These are phyloP conservation scores for Anableps anableps DNA, from an alignment of 2,797 vertebrate species.

Conservation along the genomic window DNA sequence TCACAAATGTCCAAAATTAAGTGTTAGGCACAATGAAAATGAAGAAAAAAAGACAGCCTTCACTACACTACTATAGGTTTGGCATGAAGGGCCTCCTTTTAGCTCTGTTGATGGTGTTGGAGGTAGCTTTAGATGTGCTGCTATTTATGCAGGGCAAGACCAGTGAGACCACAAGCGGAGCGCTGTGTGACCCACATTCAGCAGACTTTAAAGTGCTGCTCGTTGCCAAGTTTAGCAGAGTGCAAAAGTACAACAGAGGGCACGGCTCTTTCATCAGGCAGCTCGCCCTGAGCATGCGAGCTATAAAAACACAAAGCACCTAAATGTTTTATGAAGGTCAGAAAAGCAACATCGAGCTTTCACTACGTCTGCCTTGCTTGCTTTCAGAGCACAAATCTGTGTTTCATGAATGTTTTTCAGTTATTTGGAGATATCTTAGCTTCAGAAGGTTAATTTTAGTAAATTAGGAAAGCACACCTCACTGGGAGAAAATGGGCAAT, in stretches of 20 bases:
- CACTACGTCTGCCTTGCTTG: not conserved
- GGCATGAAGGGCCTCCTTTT: slow-evolving; percentile 53
- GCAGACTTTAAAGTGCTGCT: slow-evolving; percentile 68
- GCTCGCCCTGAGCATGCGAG: slow-evolving; percentile 8
- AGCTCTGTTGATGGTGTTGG: slow-evolving; percentile 58
- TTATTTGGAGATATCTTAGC: not conserved
- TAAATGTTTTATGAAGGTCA: slow-evolving; percentile 22
- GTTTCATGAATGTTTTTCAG: not conserved
- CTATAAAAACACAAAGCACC: slow-evolving; percentile 16
- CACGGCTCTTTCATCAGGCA: slow-evolving; percentile 55
- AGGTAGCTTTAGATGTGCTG: slow-evolving; percentile 67
- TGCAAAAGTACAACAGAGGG: slow-evolving; percentile 67
- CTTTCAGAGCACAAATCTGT: not conserved
- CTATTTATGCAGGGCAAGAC: slow-evolving; percentile 75
- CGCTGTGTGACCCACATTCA: slow-evolving; percentile 69
- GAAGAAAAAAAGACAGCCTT: slow-evolving; percentile 36
- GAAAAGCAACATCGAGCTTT: slow-evolving; percentile 8
- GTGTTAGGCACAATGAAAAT: slow-evolving; percentile 31
- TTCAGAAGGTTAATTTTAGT: not conserved
- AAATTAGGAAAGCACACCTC: not conserved
- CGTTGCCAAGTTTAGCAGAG: slow-evolving; percentile 67
- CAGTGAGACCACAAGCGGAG: slow-evolving; percentile 72
- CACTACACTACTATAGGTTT: slow-evolving; percentile 27
- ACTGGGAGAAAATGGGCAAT: not conserved
- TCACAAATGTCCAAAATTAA: slow-evolving; percentile 32